Percentiles rank a stretch among this genome's conserved stretches.
Evolutionary conservation across 2,888 invertebrate species (phyloP).

Genomic region (Amiota communis): DNA sequence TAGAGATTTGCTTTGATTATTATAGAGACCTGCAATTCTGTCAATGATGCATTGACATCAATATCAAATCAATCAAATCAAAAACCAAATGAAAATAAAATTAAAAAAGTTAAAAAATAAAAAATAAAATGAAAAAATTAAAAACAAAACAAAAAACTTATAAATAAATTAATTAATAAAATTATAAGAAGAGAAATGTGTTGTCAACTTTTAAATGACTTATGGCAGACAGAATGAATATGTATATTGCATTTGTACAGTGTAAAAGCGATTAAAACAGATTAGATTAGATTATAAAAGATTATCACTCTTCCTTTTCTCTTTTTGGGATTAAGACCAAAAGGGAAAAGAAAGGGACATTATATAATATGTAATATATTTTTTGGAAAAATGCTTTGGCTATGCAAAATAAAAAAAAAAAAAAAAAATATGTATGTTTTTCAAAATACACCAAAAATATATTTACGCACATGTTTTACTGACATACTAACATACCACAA

Average conservation of each 20-base stretch:
- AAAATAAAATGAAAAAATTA: conserved; percentile 32
- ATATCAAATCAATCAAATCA: too few relatives aligned
- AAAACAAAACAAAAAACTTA: conserved; percentile 32
- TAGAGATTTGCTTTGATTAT: background rate
- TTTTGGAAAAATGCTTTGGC: background rate
- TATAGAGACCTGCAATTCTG: background rate
- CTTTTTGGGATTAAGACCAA: too few relatives aligned
- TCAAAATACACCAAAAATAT: conserved; percentile 3
- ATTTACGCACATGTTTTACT: background rate
- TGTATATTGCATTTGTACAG: conserved; percentile 18
- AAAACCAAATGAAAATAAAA: conserved; percentile 41
- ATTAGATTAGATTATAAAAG: too few relatives aligned
- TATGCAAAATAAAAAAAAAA: conserved; percentile 23
- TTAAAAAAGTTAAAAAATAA: conserved; percentile 42
- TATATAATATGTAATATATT: too few relatives aligned
- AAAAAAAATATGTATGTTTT: too few relatives aligned
- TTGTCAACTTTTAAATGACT: background rate
- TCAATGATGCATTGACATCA: background rate
- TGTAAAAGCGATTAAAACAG: conserved; percentile 24
- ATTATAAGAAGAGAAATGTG: conserved; percentile 32
- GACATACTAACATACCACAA: too few relatives aligned
- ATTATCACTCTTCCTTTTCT: too few relatives aligned
- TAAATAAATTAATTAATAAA: conserved; percentile 31
- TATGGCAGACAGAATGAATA: conserved; percentile 2
- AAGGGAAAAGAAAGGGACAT: too few relatives aligned